Base-by-base conservation (phyloP, 2,888 invertebrate genomes). In the Acronicta leporina region DNA sequence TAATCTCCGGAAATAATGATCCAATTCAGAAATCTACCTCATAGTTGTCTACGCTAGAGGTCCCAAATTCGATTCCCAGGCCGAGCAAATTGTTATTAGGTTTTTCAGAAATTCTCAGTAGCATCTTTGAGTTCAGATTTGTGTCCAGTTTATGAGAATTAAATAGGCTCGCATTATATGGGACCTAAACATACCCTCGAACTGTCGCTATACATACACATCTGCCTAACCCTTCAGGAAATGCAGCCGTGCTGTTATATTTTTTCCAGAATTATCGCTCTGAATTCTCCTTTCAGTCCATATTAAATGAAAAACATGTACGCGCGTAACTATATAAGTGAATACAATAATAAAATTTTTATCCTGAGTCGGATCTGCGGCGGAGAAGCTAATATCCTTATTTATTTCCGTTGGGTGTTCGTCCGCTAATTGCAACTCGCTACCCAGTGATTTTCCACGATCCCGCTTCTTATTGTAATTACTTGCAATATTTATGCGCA, bases 381-480 rank as follows among this genome's bases (percentile, higher is more conserved):
- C 72, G 68, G 79, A 73, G 75, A 80, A 86, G 79, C 81, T 86
- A 90, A 92, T 90, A 92, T 92, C 89, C 88, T 92, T 92, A 92
- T 92, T 92, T 92, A 92, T 93, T 90, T 93, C 91, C 91, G 89
- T 81, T 86, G 91, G 91, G 91, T 90, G 92, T 92, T 91, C 88
- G 87, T 85, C 87, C 88, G 85, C 91, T 92, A 93, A 92, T 93
- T 93, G 88, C 89, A 76, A 87, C 81, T 86, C 86, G 88, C 87
- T 89, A 86, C 87, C 87, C 89, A 88, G 87, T 91, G 91, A 92
- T 93, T 92, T 92, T 91, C 91, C 91, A 87, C 87, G 81, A 91
- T 90, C 88, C 85, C 86, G 81, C 87, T 87, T 86, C 85, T 87
- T 87, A 88, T 87, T 88, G 87, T 86, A 85, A 86, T 87, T 87